Evolutionary conservation across 2,888 invertebrate genomes (phyloP), one percentile per base, ranked within the genome.

Genomic region (Heteromurus nitidus): DNA sequence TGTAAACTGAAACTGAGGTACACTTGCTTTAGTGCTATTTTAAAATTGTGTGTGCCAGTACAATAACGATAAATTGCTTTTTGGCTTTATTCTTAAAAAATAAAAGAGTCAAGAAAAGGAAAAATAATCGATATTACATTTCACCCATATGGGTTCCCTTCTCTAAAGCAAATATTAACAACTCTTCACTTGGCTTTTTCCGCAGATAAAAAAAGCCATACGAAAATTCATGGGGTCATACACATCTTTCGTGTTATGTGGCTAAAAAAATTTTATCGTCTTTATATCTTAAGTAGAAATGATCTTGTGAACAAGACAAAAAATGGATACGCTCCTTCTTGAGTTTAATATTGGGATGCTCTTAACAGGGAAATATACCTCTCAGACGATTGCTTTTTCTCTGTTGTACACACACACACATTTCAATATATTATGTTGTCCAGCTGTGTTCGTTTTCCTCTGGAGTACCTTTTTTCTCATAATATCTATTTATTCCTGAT

Each of bases 361-460:
- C 47, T n/a, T 55, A 26, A 55, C 55, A 47, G 47, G n/a, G 7
- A 3, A 47, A 16, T 16, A 47, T 47, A 36, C 36, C 36, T n/a
- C n/a, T n/a, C n/a, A n/a, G n/a, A n/a, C n/a, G n/a, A n/a, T n/a
- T n/a, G n/a, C n/a, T n/a, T n/a, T n/a, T n/a, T n/a, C n/a, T n/a
- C n/a, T n/a, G n/a, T n/a, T n/a, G n/a, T n/a, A n/a, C n/a, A n/a
- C n/a, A n/a, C n/a, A n/a, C n/a, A n/a, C n/a, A 5, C 50, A 68
- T 31, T 69, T 55, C 31, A 55, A 69, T 69, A 55, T 55, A 64
- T 60, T 58, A 60, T 31, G 36, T 36, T 50, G 65, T 65, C 74
- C 65, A 74, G 74, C 65, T 65, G 64, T 50, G 74, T 47, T 44
- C 62, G 13, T 47, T 20, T 42, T 42, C 13, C 20, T n/a, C 68